These are phyloP conservation scores for Manacus vitellinus DNA, from an alignment of 2,113 vertebrate genomes.

Conservation along the genomic window DNA sequence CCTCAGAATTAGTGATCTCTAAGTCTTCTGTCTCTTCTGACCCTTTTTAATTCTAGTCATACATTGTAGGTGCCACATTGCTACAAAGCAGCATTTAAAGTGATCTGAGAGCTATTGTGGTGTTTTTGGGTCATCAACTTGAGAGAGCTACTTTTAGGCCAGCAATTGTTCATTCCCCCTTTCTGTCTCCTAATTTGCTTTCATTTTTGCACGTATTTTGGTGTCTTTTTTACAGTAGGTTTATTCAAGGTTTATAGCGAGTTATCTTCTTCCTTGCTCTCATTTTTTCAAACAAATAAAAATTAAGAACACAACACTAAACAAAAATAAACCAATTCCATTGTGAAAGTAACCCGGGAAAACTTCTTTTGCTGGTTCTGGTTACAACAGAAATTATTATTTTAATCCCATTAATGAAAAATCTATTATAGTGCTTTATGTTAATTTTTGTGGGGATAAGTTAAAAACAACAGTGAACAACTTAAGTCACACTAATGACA, in stretches of 20 bases:
- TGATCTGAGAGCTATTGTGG: constrained; percentile 65
- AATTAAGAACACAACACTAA: background rate
- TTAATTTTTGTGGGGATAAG: background rate
- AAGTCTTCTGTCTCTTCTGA: constrained; percentile 72
- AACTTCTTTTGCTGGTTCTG: background rate
- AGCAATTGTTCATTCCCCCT: constrained; percentile 56
- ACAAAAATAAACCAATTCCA: background rate
- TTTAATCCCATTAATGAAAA: constrained; percentile 35
- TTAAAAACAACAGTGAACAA: background rate
- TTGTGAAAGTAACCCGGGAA: constrained; percentile 38
- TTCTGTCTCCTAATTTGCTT: constrained; percentile 33
- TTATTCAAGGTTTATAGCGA: constrained; percentile 13
- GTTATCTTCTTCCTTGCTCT: constrained; percentile 37
- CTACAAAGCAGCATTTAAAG: constrained; percentile 78
- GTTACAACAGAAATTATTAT: background rate
- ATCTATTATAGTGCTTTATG: background rate
- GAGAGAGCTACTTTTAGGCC: constrained; percentile 59
- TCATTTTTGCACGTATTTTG: constrained; percentile 41
- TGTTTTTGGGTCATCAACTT: constrained; percentile 64
- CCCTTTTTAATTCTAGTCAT: constrained; percentile 67
- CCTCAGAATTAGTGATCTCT: constrained; percentile 69
- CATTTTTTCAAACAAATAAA: constrained; percentile 31
- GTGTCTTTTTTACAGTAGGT: constrained; percentile 22
- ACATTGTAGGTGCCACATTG: constrained; percentile 70
- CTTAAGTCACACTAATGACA: background rate